A percentile compares a stretch with the other conserved stretches of the same genome.
phyloP scores from a whole-genome alignment of 2,113 vertebrate species.

The Pollachius pollachius region DNA sequence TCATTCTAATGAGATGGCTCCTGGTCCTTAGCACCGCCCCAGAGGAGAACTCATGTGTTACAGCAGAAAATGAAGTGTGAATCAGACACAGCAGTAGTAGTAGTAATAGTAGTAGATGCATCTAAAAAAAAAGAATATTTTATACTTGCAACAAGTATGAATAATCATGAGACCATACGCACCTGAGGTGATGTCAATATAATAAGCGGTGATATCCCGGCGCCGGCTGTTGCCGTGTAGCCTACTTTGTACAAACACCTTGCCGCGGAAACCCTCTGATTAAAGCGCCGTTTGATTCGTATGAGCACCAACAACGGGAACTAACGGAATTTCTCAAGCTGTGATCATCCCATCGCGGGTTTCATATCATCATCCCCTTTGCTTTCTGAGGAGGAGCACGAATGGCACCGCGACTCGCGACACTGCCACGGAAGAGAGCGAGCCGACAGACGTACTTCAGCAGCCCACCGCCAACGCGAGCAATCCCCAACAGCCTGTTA shows the following conservation, averaged over 20 bases:
- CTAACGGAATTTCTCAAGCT: constrained; percentile 27
- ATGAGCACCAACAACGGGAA: constrained; percentile 14
- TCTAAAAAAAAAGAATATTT: too few relatives aligned
- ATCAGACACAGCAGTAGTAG: too few relatives aligned
- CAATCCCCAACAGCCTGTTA: not conserved
- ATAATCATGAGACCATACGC: too few relatives aligned
- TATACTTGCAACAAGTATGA: too few relatives aligned
- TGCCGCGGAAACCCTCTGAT: not conserved
- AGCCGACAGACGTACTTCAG: constrained; percentile 41
- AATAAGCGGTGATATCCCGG: too few relatives aligned
- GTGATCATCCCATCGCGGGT: constrained; percentile 40
- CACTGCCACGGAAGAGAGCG: constrained; percentile 15
- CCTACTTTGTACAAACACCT: constrained; percentile 9
- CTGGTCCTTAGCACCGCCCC: too few relatives aligned
- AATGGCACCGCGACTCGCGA: constrained; percentile 32
- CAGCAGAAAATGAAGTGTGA: too few relatives aligned
- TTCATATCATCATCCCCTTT: constrained; percentile 43
- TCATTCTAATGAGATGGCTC: too few relatives aligned
- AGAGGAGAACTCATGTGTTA: too few relatives aligned
- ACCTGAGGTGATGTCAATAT: too few relatives aligned
- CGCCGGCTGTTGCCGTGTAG: too few relatives aligned
- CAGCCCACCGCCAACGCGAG: constrained; percentile 21
- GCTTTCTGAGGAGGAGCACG: constrained; percentile 27
- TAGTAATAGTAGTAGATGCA: too few relatives aligned
- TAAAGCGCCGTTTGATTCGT: not conserved